Base-by-base conservation (phyloP, 2,797 vertebrate genomes). In the Coregonus ussuriensis region DNA sequence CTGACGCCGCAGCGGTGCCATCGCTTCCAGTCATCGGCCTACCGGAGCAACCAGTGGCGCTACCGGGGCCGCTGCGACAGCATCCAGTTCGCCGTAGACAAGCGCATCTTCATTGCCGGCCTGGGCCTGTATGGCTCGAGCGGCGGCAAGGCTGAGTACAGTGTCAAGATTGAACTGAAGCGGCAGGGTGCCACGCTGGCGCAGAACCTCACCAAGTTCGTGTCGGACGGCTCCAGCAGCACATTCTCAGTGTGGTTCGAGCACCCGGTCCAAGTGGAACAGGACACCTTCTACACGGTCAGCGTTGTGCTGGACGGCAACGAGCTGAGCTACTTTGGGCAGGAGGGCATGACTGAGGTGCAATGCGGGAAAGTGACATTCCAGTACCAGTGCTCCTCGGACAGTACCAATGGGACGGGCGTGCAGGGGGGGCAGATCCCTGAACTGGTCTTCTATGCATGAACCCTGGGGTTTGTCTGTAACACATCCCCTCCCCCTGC, bases 351-450 rank as follows among this genome's bases (percentile, higher is more conserved):
- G 96, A 96, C 96, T 0, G 96, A 97, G 84, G 96, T 97, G 79
- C 96, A 96, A 88, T 96, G 95, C 0, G 96, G 95, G 21, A 96
- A 96, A 91, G 96, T 96, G 82, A 96, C 96, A 0, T 97, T 97
- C 89, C 96, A 97, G 91, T 97, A 97, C 87, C 96, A 97, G 91
- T 96, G 96, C 77, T 97, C 96, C 54, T 97, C 96, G 0, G 96
- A 97, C 91, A 97, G 96, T 87, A 97, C 96, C 72, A 97, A 97
- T 0, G 96, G 96, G 31, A 97, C 96, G 0, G 96, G 96, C 31
- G 96, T 97, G 72, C 96, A 97, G 91, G 96, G 96, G 4, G 96
- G 96, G 52, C 96, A 96, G 77, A 97, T 97, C 81, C 96, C 96
- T 1, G 96, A 97, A 89, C 95, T 97, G 82, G 95, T 97, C 89